Base-by-base conservation (phyloP, 2,888 invertebrate genomes). In the Drosophila conformis region DNA sequence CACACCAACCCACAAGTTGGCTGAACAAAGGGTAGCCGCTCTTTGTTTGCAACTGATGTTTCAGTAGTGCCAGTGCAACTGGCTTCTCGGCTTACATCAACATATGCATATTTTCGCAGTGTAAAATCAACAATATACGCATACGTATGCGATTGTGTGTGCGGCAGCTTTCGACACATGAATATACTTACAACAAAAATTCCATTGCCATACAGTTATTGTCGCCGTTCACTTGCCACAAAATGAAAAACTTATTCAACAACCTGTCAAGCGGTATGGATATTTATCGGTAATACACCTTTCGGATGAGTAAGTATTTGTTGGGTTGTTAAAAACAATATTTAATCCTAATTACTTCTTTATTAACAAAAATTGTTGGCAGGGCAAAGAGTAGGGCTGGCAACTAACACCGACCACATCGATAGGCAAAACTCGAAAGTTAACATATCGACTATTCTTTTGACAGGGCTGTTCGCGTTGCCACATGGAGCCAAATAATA, bases 161-260 rank as follows among this genome's bases (percentile, higher is more conserved):
- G 48, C 48, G 38, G 29, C 36, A 49, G 42, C 25, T 56, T 40
- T 36, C 38, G 15, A 57, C 63, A 60, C 58, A 63, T 27, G 46
- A 52, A 77, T 68, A 70, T 89, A 92, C 93, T 93, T 91, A 93
- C 93, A 93, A 93, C 83, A 93, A 91, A 90, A 93, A 93, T 81
- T 93, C 93, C 93, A 93, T 93, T 73, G 85, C 85, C 82, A 80
- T 83, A 68, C 83, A 85, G 75, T 81, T 74, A 54, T 68, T 68
- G 63, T 73, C 82, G 80, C 52, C 76, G 65, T 80, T 65, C 53
- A 74, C 72, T 69, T 58, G 60, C 53, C 66, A 38, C 53, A 35
- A 36, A 65, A 25, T 38, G 11, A 52, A 46, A 15, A 25, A 27
- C 54, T 57, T 40, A 46, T 48, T 52, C 53, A 49, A 53, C 40